Conservation (phyloP, 1,140 invertebrate species). For the Bombus cullumanus region DNA sequence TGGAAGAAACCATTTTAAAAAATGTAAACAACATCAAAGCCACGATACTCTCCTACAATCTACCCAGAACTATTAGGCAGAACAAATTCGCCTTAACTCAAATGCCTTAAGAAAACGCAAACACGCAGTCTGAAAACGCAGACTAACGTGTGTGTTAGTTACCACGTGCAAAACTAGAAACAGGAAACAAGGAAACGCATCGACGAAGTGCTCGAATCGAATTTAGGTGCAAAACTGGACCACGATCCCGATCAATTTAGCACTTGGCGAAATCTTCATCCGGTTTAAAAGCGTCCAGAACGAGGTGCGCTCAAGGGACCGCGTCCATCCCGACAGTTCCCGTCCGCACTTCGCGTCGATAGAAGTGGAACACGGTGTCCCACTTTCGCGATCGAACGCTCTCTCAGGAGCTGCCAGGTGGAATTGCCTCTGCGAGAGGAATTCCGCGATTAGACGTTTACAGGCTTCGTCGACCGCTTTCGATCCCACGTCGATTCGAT, state of each 20-base stretch:
- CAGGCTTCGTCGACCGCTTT: slow-evolving; percentile 8
- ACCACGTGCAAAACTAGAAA: too few relatives aligned
- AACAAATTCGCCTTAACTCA: too few relatives aligned
- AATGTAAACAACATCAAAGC: too few relatives aligned
- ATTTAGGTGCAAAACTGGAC: slow-evolving; percentile 8
- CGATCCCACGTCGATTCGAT: slow-evolving; percentile 29
- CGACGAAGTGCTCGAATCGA: neutral
- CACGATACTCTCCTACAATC: too few relatives aligned
- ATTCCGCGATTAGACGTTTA: slow-evolving; percentile 54
- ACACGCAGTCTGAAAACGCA: too few relatives aligned
- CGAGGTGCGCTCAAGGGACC: slow-evolving; percentile 57
- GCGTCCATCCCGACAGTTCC: slow-evolving; percentile 60
- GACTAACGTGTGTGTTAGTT: too few relatives aligned
- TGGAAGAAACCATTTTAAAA: too few relatives aligned
- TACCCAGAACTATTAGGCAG: too few relatives aligned
- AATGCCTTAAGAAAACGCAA: too few relatives aligned
- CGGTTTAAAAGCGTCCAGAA: slow-evolving; percentile 41
- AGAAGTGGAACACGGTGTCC: slow-evolving; percentile 47
- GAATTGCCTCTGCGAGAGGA: slow-evolving; percentile 40
- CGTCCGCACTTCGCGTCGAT: slow-evolving; percentile 23
- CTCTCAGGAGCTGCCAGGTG: slow-evolving; percentile 38
- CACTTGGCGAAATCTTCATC: slow-evolving; percentile 56
- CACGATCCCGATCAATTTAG: slow-evolving; percentile 50
- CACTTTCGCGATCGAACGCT: slow-evolving; percentile 52
- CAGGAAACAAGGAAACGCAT: neutral